A percentile compares a stretch with the other conserved stretches of the same genome.
Evolutionary conservation across 2,113 vertebrate species (phyloP).

Genomic region (Physeter macrocephalus): DNA sequence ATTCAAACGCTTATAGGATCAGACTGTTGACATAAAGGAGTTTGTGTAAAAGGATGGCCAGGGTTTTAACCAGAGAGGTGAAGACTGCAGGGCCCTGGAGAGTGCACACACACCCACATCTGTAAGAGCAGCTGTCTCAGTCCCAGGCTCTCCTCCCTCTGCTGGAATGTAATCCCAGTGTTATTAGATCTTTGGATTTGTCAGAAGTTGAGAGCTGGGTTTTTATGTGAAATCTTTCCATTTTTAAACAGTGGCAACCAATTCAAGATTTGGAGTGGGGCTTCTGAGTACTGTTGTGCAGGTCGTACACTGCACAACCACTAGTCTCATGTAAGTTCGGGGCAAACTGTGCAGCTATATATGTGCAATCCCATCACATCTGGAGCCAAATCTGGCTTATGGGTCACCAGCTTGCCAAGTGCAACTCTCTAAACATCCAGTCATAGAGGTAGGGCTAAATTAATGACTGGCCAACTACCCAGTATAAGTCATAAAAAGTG

Average conservation of each 20-base stretch:
- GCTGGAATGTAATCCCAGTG: not conserved
- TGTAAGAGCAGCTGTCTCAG: accelerated
- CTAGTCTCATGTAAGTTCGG: not conserved
- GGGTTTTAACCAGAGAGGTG: accelerated
- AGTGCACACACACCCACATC: accelerated
- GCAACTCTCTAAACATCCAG: not conserved
- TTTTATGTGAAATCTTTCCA: not conserved
- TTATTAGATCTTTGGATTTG: not conserved
- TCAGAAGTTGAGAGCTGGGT: not conserved
- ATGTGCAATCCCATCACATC: accelerated
- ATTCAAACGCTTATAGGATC: not conserved
- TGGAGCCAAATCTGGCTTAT: not conserved
- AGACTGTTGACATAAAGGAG: not conserved
- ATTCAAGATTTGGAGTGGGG: not conserved
- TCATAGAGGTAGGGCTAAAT: not conserved
- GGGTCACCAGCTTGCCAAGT: not conserved
- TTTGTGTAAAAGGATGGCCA: not conserved
- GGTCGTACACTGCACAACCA: not conserved
- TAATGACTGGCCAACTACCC: accelerated
- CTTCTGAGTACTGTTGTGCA: not conserved
- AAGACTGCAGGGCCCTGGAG: not conserved
- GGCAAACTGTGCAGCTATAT: not conserved
- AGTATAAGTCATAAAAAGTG: not conserved
- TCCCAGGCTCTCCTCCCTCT: not conserved
- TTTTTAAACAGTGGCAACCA: not conserved